Conservation (phyloP, 2,888 invertebrate genomes). For the Liopterus haemorrhoidalis region DNA sequence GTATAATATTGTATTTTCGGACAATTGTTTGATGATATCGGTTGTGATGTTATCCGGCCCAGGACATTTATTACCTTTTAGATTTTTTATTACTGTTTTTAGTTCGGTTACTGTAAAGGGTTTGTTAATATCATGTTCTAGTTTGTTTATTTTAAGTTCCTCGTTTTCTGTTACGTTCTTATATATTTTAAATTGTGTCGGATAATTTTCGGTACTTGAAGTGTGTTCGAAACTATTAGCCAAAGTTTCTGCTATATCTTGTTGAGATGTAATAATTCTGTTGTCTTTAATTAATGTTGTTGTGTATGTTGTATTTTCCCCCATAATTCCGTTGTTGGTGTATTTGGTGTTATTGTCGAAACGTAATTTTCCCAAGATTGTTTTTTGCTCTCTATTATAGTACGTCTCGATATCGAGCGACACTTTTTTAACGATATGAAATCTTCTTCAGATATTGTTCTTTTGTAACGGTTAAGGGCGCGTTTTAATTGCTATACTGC, state of each 20-base stretch:
- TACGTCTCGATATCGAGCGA: too few relatives aligned
- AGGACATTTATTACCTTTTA: background rate
- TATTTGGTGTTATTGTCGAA: background rate
- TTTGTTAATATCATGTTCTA: background rate
- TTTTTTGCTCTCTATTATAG: too few relatives aligned
- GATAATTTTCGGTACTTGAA: background rate
- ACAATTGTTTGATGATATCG: slow-evolving; percentile 2
- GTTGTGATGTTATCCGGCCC: slow-evolving; percentile 2
- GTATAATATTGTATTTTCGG: background rate
- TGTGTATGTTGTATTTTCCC: background rate
- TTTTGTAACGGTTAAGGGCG: too few relatives aligned
- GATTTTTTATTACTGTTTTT: background rate
- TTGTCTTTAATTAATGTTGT: background rate
- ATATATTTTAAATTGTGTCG: background rate
- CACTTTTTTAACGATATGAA: too few relatives aligned
- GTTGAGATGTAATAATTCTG: slow-evolving; percentile 3
- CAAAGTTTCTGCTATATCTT: background rate
- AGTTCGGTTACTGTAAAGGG: background rate
- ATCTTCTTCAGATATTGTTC: too few relatives aligned
- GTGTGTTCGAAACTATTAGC: slow-evolving; percentile 1
- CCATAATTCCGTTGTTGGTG: slow-evolving; percentile 1
- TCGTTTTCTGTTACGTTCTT: background rate
- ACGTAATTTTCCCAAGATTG: slow-evolving; percentile 7
- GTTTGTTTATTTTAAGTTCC: too few relatives aligned
- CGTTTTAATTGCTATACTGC: too few relatives aligned